phyloP scores from a whole-genome alignment of 92 coral and sea anemone genomes.

The Porites evermanni region DNA sequence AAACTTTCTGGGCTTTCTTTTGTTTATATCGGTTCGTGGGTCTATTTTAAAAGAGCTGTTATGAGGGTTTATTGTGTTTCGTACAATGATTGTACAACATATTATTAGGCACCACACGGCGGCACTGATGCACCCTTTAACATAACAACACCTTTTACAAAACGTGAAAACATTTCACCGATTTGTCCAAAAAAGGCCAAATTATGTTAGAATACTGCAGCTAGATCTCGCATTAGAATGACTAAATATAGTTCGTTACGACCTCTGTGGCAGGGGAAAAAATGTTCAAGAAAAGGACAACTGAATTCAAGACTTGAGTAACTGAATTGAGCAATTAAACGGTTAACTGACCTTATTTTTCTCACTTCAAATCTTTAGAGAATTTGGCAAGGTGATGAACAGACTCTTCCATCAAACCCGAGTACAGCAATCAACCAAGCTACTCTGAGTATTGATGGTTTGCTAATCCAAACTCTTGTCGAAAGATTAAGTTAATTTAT shows the following conservation, averaged over 20 bases:
- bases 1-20: too few relatives aligned
- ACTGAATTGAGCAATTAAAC: background rate
- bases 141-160: too few relatives aligned
- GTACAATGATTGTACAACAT: background rate
- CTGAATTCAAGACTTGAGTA: background rate
- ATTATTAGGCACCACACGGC: background rate
- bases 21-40: too few relatives aligned
- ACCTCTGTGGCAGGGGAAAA: too few relatives aligned
- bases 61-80: background rate
- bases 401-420: background rate
- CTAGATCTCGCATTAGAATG: too few relatives aligned
- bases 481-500: background rate
- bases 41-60: too few relatives aligned
- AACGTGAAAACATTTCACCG: too few relatives aligned
- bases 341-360: background rate
- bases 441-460: background rate
- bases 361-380: slow-evolving; percentile 8
- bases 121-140: background rate
- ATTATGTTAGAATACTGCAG: too few relatives aligned
- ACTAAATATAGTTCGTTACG: too few relatives aligned
- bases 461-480: slow-evolving; percentile 3
- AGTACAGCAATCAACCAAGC: background rate
- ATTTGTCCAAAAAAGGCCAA: too few relatives aligned
- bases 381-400: background rate
- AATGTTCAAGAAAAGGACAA: too few relatives aligned